Base-by-base conservation (phyloP, 1,140 invertebrate genomes). In the Heliconius hermathena region DNA sequence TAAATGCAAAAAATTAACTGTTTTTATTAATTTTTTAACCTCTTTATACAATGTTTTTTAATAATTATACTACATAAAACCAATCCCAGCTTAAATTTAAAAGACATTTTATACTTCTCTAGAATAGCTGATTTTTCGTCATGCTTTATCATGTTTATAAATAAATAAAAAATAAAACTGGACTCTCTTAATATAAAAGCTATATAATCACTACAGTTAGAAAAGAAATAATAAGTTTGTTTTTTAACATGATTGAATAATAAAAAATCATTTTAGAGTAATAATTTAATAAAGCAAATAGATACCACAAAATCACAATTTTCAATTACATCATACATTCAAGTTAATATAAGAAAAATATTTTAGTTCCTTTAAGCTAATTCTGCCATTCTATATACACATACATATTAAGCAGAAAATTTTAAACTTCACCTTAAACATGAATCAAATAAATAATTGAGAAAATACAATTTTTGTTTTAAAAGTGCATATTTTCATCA, bases 401-500 rank as follows among this genome's bases (percentile, higher is more conserved):
- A 52, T 52, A 66, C 29, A 57, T 11, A 66, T 22, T 66, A 26
- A 66, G 60, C 60, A 66, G 60, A 26, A 18, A 66, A 66, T 4
- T 26, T 26, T 9, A 29, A 66, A 66, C 60, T 13, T 66, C 60
- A 66, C 60, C 20, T 60, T 66, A 66, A 66, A 66, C 26, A 66
- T 66, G 13, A 66, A 72, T 38, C 54, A 73, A 71, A 54, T 36
- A 46, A 78, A 71, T 74, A 36, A 52, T 60, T 60, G 6, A 54
- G 18, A 54, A n/a, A 8, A 60, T 60, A 60, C 4, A 66, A 29
- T 16, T 22, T 11, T 22, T 57, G 54, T 3, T 66, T 66, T 29
- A 66, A 66, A 66, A 66, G 60, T 66, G 22, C 22, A 66, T 66
- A 29, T 93, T 94, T 84, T 95, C 94, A 89, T 95, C 94, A 87